Percentiles rank a stretch among this genome's conserved stretches.
phyloP scores from a whole-genome alignment of 2,797 vertebrate genomes.

The Pitangus sulphuratus region DNA sequence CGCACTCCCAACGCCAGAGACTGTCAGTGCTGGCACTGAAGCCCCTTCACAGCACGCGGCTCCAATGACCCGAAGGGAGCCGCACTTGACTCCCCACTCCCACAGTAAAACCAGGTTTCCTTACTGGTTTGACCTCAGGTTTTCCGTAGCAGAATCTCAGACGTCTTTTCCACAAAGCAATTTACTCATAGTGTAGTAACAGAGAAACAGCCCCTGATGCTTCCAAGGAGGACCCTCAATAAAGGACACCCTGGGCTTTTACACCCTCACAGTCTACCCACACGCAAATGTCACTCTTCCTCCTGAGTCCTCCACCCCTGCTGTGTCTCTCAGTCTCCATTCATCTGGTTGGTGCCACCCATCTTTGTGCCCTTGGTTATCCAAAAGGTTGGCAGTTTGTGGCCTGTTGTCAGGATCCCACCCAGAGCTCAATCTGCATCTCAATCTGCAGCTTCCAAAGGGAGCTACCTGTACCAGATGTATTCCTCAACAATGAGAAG shows the following conservation, averaged over 20 bases:
- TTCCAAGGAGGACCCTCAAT: no score
- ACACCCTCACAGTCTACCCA: background rate
- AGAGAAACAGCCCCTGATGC: background rate
- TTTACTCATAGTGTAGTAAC: background rate
- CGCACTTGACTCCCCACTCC: background rate
- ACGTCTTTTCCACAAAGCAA: background rate
- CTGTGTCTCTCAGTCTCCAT: background rate
- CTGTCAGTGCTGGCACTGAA: background rate
- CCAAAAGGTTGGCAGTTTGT: background rate
- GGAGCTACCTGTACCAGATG: background rate
- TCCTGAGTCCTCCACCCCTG: background rate
- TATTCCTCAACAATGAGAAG: background rate
- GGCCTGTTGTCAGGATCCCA: background rate
- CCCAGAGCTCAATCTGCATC: background rate
- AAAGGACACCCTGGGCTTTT: background rate
- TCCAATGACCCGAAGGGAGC: rapidly evolving
- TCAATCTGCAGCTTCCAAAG: no score
- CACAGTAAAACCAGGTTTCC: background rate
- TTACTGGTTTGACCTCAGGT: background rate
- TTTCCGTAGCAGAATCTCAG: background rate
- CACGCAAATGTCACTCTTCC: background rate
- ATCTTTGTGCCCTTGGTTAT: background rate
- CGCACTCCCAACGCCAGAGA: background rate
- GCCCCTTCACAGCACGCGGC: rapidly evolving
- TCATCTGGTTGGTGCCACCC: background rate